Base-by-base conservation (phyloP, 2,888 invertebrate genomes). In the Pantelozetes paolii region DNA sequence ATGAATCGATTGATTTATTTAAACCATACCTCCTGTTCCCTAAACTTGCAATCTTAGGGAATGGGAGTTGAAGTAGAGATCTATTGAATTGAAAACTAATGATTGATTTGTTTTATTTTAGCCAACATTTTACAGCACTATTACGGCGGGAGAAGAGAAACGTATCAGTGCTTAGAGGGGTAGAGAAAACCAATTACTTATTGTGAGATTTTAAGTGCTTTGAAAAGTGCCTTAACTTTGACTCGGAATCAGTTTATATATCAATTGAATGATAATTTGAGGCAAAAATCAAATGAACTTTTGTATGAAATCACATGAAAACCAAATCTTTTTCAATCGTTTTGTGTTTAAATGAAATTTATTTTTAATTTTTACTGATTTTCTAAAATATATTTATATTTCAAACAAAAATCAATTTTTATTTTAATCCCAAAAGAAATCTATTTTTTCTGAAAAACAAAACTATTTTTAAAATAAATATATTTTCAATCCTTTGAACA, bases 101-200 rank as follows among this genome's bases (percentile, higher is more conserved):
- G n/a, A n/a, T n/a, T 8, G 48, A 26, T 13, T 50, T 42, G 23
- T 26, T 42, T 28, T 54, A 70, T 48, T 36, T 54, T 23, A 74
- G 74, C 74, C 74, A n/a, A 74, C 74, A 15, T 74, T 74, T 26
- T 74, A 74, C 54, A 74, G 74, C 36, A 20, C 70, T 23, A n/a
- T 54, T 15, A 26, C 64, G 26, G 11, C 50, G 30, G 20, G 26
- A 30, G 40, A 57, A n/a, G 54, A 57, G 5, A 50, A 70, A 45
- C 42, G 42, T 5, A 36, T 54, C 20, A 67, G 64, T 28, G 40
- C 72, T 42, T 72, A n/a, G 30, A 42, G 18, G 2, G 9, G 54
- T 15, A 15, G 15, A 32, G 3, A 28, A 1, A 67, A 20, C 23
- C 20, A 28, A 26, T n/a, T 71, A 36, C 23, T 73, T 73, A 42